Percentiles rank a stretch among this genome's conserved stretches.
phyloP scores from a whole-genome alignment of 1,140 invertebrate genomes.

The Drosophila nigromelanica region DNA sequence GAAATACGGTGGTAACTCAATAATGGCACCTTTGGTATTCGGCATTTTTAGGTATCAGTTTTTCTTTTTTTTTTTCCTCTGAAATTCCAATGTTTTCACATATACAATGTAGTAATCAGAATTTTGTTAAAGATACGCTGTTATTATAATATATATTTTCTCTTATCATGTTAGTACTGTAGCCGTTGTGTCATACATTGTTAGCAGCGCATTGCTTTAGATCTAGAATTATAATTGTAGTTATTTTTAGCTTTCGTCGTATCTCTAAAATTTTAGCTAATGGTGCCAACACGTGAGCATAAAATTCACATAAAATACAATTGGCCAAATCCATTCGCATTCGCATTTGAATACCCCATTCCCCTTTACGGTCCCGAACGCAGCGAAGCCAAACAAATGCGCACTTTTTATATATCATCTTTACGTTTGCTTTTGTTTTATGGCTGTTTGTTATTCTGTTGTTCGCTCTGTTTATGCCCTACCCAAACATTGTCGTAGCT shows the following conservation, averaged over 20 bases:
- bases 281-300: constrained; percentile 72
- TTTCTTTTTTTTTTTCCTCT: too few relatives aligned
- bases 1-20: constrained; percentile 1
- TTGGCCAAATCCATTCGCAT: constrained; percentile 13
- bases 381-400: constrained; percentile 59
- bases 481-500: constrained; percentile 69
- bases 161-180: neutral
- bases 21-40: neutral
- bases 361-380: constrained; percentile 6
- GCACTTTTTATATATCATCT: constrained; percentile 57
- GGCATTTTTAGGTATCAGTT: too few relatives aligned
- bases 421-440: constrained; percentile 53
- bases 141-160: neutral
- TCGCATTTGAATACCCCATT: constrained; percentile 3
- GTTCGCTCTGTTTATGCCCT: constrained; percentile 43
- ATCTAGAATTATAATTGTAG: constrained; percentile 34
- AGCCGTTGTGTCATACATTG: constrained; percentile 26
- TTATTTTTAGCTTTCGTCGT: constrained; percentile 26
- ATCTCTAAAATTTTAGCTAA: constrained; percentile 25
- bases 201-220: constrained; percentile 23
- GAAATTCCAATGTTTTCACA: too few relatives aligned
- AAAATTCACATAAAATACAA: constrained; percentile 61
- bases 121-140: too few relatives aligned
- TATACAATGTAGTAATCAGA: too few relatives aligned
- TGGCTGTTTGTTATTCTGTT: constrained; percentile 62